Evolutionary conservation across 2,113 vertebrate species (phyloP).

Genomic region (Pomatorhinus ruficollis): DNA sequence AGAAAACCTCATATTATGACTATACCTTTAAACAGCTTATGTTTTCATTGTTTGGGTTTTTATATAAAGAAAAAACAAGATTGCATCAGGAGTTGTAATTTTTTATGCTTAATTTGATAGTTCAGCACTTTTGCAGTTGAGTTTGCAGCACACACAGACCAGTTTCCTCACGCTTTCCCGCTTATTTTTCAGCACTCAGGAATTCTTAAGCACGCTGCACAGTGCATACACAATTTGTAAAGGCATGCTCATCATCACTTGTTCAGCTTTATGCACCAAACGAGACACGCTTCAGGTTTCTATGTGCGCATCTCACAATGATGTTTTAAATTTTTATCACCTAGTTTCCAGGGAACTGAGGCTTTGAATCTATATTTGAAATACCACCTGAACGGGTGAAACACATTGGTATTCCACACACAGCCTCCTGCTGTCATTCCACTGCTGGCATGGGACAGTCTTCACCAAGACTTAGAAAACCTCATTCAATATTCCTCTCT

Average conservation of each 20-base stretch:
- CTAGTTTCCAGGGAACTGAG: conserved; percentile 59
- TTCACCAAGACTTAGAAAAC: conserved; percentile 73
- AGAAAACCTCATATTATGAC: conserved; percentile 30
- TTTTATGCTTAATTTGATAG: conserved; percentile 55
- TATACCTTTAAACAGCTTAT: conserved; percentile 37
- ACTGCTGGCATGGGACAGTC: conserved; percentile 75
- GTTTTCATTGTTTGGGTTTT: conserved; percentile 32
- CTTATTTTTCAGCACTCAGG: conserved; percentile 48
- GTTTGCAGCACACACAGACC: conserved; percentile 34
- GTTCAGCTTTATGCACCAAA: conserved; percentile 38
- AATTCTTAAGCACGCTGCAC: neutral
- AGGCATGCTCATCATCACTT: neutral
- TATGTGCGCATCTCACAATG: conserved; percentile 9
- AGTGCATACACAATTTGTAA: conserved; percentile 41
- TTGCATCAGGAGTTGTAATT: conserved; percentile 35
- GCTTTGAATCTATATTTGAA: conserved; percentile 49
- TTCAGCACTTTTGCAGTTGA: conserved; percentile 59
- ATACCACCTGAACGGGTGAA: conserved; percentile 45
- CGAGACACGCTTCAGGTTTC: conserved; percentile 43
- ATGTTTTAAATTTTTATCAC: conserved; percentile 48
- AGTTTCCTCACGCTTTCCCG: neutral
- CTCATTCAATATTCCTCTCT: conserved; percentile 73
- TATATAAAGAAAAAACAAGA: conserved; percentile 21
- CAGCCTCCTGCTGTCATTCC: conserved; percentile 56
- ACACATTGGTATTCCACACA: conserved; percentile 48